Evolutionary conservation across 2,888 invertebrate genomes (phyloP).

Genomic region (Leucoma salicis): DNA sequence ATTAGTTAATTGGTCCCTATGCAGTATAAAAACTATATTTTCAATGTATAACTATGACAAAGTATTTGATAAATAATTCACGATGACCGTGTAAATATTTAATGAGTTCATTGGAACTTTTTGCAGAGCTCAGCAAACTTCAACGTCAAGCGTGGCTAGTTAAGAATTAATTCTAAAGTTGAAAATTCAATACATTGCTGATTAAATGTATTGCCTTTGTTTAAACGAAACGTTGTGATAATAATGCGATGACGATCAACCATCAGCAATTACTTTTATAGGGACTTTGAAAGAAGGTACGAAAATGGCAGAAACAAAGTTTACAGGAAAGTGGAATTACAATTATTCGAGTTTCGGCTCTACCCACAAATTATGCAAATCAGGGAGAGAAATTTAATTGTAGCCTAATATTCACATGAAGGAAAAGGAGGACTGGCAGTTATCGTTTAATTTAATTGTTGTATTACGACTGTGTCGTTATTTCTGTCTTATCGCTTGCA

Average conservation of each 20-base stretch:
- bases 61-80: conserved; percentile 14
- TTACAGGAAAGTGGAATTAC: conserved; percentile 4
- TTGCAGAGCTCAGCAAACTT: conserved; percentile 14
- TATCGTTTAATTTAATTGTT: not conserved
- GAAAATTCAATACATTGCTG: conserved; percentile 22
- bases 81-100: conserved; percentile 20
- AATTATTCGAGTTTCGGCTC: conserved; percentile 1
- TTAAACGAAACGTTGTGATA: not conserved
- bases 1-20: too few species aligned
- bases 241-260: conserved; percentile 4
- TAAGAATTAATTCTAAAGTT: conserved; percentile 17
- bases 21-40: too few species aligned
- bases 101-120: conserved; percentile 16
- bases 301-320: conserved; percentile 5
- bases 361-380: not conserved
- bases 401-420: not conserved
- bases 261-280: conserved; percentile 5
- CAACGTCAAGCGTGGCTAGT: conserved; percentile 5
- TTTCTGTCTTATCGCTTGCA: too few species aligned
- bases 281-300: conserved; percentile 1
- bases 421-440: not conserved
- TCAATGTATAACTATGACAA: conserved; percentile 2
- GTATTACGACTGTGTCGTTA: too few species aligned
- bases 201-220: conserved; percentile 19
- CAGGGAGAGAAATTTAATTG: not conserved